Base-by-base conservation (phyloP, 1,140 invertebrate genomes). In the Heliothis virescens region DNA sequence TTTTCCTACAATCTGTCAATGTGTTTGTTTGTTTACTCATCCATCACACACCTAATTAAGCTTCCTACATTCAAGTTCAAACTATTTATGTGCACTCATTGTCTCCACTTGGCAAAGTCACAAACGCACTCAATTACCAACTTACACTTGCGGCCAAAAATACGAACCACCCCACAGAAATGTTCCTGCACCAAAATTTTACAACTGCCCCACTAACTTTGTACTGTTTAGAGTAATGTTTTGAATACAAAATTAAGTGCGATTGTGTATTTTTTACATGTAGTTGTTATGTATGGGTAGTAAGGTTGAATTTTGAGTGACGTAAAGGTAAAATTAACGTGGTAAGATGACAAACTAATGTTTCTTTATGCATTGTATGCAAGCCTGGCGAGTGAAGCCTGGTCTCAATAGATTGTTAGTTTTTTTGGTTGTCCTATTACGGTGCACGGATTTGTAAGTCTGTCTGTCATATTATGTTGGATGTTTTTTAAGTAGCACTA, bases 21-120 rank as follows among this genome's bases (percentile, higher is more conserved):
- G 21, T 21, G 2, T 57, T 3, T n/a, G n/a, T n/a, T 18, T 48
- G 29, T 67, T 26, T 21, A 72, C 69, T 29, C 16, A 5, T 57
- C 53, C 52, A 16, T 7, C n/a, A 3, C 29, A 57, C 2, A 18
- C 47, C 63, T 80, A 80, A 71, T 80, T 50, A 71, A 60, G 34
- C 52, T 83, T 83, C 80, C 15, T 72, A 84, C 75, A 86, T 84
- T 80, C 55, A 77, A 53, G 80, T 34, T 41, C 77, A 65, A 84
- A 81, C 76, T 85, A 81, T 83, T 86, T 82, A 84, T 69, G 82
- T 79, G 72, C 69, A 83, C 82, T 86, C 82, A 85, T 86, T 86
- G 85, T 85, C 82, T 86, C 57, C 81, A 86, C 85, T 86, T 86
- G 85, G 85, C 85, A 82, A 82, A 83, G 75, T 78, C 81, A 83